A percentile compares a stretch with the other conserved stretches of the same genome.
Conservation (phyloP, 2,113 vertebrate species). For the Pachyramphus minor region DNA sequence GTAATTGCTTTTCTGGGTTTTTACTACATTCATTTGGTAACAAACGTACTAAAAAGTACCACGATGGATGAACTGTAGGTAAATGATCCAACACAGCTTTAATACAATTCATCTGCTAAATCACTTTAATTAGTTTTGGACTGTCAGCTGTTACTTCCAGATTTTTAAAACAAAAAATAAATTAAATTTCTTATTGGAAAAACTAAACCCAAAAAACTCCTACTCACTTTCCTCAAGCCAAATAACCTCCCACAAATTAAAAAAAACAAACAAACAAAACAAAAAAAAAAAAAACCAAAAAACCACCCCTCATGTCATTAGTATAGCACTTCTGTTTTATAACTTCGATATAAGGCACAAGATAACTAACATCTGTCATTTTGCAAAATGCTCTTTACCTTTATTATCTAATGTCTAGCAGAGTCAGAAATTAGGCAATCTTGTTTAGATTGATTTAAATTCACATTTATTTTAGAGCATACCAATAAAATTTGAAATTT, state of each 20-base stretch:
- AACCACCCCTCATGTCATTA: fast-evolving
- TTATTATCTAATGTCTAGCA: neutral
- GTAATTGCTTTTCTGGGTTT: constrained; percentile 32
- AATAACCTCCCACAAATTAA: neutral
- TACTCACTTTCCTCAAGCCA: neutral
- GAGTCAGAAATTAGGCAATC: neutral
- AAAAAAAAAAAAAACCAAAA: too few relatives aligned
- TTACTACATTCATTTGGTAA: neutral
- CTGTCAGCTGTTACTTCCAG: neutral
- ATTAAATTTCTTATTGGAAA: neutral
- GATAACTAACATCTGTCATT: neutral
- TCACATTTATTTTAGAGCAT: neutral
- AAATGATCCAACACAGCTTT: constrained; percentile 14
- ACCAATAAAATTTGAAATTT: neutral
- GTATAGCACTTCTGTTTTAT: neutral
- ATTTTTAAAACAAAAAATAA: neutral
- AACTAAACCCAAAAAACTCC: neutral
- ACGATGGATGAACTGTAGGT: neutral
- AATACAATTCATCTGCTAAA: constrained; percentile 25
- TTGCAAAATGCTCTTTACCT: neutral
- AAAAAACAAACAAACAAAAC: neutral
- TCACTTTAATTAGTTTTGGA: constrained; percentile 7
- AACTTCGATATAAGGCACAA: neutral
- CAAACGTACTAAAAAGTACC: constrained; percentile 11
- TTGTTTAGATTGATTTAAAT: constrained; percentile 32